A percentile compares a stretch with the other conserved stretches of the same genome.
Conservation (phyloP, 2,888 invertebrate genomes). For the Seladonia tumulorum region DNA sequence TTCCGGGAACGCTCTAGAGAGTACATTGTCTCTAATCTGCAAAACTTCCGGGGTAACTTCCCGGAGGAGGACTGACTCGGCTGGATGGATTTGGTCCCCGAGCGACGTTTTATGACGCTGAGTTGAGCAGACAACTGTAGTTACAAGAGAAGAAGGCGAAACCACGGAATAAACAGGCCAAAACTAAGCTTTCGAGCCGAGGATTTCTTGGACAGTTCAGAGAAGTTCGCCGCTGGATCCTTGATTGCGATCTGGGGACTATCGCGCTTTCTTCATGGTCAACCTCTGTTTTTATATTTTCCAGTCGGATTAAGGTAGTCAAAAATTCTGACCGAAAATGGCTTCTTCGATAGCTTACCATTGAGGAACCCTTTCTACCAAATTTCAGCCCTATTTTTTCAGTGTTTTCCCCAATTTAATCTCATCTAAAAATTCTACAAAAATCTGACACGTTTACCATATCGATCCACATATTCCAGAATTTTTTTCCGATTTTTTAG, state of each 20-base stretch:
- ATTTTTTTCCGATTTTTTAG: too few species aligned
- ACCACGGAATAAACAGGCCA: not conserved
- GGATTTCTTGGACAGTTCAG: not conserved
- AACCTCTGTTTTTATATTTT: too few species aligned
- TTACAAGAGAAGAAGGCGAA: not conserved
- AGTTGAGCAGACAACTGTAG: not conserved
- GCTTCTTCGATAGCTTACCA: too few species aligned
- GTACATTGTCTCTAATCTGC: constrained; percentile 42
- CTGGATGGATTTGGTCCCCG: not conserved
- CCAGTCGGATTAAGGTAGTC: too few species aligned
- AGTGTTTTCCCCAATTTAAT: too few species aligned
- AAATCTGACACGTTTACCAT: too few species aligned
- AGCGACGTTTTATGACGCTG: constrained; percentile 14
- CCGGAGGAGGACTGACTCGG: not conserved
- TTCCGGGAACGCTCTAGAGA: constrained; percentile 27
- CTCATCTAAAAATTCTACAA: too few species aligned
- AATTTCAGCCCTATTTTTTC: too few species aligned
- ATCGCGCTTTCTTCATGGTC: too few species aligned
- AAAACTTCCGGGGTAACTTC: constrained; percentile 37
- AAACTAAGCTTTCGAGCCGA: not conserved
- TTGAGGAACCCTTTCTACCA: too few species aligned
- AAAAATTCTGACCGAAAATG: too few species aligned
- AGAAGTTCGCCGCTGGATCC: not conserved
- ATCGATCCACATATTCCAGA: too few species aligned
- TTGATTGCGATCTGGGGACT: not conserved